Percentiles rank a stretch among this genome's conserved stretches.
Conservation (phyloP, 2,113 vertebrate genomes). For the Hydrolagus affinis region DNA sequence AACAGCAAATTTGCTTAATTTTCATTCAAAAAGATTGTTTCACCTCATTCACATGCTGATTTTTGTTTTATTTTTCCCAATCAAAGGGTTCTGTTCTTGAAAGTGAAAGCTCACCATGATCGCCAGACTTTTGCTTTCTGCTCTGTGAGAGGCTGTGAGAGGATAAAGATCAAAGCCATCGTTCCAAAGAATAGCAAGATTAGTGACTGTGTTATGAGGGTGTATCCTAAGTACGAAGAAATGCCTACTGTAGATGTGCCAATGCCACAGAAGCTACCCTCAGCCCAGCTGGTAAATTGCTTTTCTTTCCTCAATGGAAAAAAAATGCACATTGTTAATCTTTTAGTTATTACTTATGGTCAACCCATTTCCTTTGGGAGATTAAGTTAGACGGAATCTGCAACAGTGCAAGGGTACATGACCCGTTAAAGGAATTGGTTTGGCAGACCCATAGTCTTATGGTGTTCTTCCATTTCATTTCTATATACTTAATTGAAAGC, state of each 20-base stretch:
- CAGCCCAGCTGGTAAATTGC: slow-evolving; percentile 60
- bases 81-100: slow-evolving; percentile 81
- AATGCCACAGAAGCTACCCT: slow-evolving; percentile 73
- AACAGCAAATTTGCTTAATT: neutral
- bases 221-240: slow-evolving; percentile 76
- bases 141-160: slow-evolving; percentile 81
- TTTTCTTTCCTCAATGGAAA: neutral
- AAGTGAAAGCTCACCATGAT: slow-evolving; percentile 72
- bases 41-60: neutral
- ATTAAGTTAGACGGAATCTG: neutral
- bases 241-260: slow-evolving; percentile 74
- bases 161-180: slow-evolving; percentile 77
- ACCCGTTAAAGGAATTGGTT: neutral
- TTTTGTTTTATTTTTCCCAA: neutral
- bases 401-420: neutral
- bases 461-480: too few relatives aligned
- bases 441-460: too few relatives aligned
- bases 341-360: neutral
- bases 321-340: too few relatives aligned
- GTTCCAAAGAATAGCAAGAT: slow-evolving; percentile 64
- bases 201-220: slow-evolving; percentile 71
- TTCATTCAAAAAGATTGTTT: neutral
- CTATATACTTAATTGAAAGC: too few relatives aligned
- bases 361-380: neutral
- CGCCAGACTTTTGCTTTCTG: slow-evolving; percentile 83